Evolutionary conservation across 2,113 vertebrate genomes (phyloP).

Genomic region (Nannobrachium achirus): DNA sequence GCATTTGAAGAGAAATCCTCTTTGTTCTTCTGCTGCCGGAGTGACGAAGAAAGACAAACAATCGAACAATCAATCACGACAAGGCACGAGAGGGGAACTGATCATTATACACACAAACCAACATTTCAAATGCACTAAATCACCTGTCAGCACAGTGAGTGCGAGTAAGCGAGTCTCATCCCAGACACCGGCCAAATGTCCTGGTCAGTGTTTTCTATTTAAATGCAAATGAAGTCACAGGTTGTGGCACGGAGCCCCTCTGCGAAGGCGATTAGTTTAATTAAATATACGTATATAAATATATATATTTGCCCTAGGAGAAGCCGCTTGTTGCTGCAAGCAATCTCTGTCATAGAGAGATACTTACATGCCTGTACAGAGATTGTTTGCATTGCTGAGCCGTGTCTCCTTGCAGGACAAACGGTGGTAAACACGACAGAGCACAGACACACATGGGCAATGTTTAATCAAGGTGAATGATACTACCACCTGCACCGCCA

Average conservation of each 20-base stretch:
- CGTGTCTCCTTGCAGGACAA: background rate
- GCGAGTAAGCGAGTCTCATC: conserved; percentile 38
- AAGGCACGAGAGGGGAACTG: conserved; percentile 30
- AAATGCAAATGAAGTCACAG: conserved; percentile 74
- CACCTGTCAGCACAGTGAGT: conserved; percentile 48
- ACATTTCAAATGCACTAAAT: conserved; percentile 54
- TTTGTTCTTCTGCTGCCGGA: conserved; percentile 2
- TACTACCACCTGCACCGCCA: too few relatives aligned
- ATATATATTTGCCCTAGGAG: too few relatives aligned
- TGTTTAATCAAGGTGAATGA: too few relatives aligned
- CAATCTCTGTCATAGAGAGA: too few relatives aligned
- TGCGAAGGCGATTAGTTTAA: conserved; percentile 46
- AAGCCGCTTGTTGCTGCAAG: too few relatives aligned
- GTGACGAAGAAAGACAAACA: conserved; percentile 19
- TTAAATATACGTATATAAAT: conserved; percentile 49
- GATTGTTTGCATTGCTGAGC: conserved; percentile 1
- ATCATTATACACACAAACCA: conserved; percentile 50
- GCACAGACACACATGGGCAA: background rate
- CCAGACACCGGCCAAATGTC: conserved; percentile 42
- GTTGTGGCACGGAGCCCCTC: conserved; percentile 27
- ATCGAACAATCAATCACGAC: conserved; percentile 49
- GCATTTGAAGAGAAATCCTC: conserved; percentile 30
- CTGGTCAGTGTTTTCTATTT: conserved; percentile 69
- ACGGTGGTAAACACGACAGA: background rate
- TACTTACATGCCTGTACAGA: background rate